phyloP scores from a whole-genome alignment of 30 jellyfish, hydroid and myxozoan genomes.

The Nemopilema nomurai region DNA sequence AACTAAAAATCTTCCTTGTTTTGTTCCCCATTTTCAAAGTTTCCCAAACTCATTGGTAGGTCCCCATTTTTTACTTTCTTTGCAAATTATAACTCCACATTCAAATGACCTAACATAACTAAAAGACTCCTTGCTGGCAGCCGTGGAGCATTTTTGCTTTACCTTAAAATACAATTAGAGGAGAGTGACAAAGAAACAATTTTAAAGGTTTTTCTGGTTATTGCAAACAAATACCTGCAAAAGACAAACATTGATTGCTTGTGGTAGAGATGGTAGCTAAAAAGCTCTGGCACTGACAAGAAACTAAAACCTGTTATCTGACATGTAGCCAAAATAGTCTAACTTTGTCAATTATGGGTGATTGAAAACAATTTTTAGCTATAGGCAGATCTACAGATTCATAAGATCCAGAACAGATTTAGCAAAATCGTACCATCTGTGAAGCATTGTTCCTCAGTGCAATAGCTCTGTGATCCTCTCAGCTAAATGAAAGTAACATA shows the following conservation, averaged over 20 bases:
- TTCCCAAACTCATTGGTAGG: too few relatives aligned
- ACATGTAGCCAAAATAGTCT: too few relatives aligned
- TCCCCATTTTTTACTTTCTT: too few relatives aligned
- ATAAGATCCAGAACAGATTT: not conserved
- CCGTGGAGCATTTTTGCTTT: not conserved
- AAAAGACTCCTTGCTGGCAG: not conserved
- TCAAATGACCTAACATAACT: not conserved
- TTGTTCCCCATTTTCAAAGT: too few relatives aligned
- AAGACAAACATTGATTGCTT: too few relatives aligned
- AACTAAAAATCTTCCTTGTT: too few relatives aligned
- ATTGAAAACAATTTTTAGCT: too few relatives aligned
- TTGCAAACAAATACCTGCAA: too few relatives aligned
- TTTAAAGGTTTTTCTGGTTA: not conserved
- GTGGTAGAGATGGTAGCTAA: too few relatives aligned
- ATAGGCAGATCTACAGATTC: not conserved
- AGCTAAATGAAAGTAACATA: conserved; percentile 36
- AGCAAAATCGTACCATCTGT: conserved; percentile 50
- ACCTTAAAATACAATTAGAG: not conserved
- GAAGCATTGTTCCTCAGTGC: conserved; percentile 93
- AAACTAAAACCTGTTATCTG: too few relatives aligned
- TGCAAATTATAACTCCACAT: not conserved
- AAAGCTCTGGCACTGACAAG: too few relatives aligned
- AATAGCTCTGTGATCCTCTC: conserved; percentile 89
- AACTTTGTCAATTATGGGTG: too few relatives aligned
- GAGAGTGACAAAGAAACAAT: not conserved